These are phyloP conservation scores for Listrodromus nycthemerus DNA, from an alignment of 2,888 invertebrate genomes.

Conservation along the genomic window DNA sequence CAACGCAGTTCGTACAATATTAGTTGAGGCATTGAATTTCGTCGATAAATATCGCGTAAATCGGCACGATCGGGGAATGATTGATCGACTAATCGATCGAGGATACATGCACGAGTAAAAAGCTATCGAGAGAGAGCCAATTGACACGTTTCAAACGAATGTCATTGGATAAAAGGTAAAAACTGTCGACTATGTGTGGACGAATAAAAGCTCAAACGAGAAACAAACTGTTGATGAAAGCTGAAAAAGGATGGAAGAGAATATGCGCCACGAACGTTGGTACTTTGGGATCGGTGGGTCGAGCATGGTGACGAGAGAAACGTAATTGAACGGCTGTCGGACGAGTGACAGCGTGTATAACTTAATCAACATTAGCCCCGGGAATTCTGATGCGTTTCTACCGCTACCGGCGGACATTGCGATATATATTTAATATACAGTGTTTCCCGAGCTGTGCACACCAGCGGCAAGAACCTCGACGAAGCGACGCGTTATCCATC, in stretches of 20 bases:
- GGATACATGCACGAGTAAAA: background rate
- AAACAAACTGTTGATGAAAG: conserved; percentile 4
- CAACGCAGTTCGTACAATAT: background rate
- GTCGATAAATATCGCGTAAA: background rate
- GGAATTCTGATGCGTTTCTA: conserved; percentile 68
- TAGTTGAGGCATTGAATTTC: background rate
- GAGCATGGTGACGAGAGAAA: conserved; percentile 60
- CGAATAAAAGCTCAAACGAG: conserved; percentile 24
- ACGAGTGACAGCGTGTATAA: conserved; percentile 70
- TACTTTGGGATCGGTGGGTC: conserved; percentile 36
- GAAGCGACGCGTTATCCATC: conserved; percentile 63
- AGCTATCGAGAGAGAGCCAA: background rate
- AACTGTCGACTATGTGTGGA: conserved; percentile 20
- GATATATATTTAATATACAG: conserved; percentile 17
- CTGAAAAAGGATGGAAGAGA: background rate
- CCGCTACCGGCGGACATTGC: conserved; percentile 4
- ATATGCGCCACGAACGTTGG: background rate
- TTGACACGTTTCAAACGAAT: conserved; percentile 10
- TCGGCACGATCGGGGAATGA: conserved; percentile 11
- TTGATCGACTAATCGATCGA: conserved; percentile 12
- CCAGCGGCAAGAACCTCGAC: conserved; percentile 45
- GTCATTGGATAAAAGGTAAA: conserved; percentile 5
- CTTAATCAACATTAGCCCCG: conserved; percentile 74
- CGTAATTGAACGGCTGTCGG: conserved; percentile 72
- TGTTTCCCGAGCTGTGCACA: background rate